phyloP scores from a whole-genome alignment of 2,888 invertebrate species.

The Patella depressa region DNA sequence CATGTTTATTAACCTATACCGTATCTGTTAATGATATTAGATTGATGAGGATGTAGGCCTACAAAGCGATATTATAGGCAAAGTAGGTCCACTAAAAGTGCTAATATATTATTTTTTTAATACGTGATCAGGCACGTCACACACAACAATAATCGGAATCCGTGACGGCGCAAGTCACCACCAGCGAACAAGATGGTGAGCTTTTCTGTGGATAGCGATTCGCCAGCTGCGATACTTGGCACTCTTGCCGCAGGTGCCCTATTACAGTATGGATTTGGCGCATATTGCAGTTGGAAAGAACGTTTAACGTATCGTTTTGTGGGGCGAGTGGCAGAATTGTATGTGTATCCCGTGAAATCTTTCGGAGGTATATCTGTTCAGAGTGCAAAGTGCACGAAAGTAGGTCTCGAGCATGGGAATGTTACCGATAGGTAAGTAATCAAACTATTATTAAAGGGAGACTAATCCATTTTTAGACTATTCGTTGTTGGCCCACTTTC shows the following conservation, averaged over 20 bases:
- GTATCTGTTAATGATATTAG: too few relatives aligned
- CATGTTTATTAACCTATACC: too few relatives aligned
- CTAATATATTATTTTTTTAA: too few relatives aligned
- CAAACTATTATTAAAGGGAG: not conserved
- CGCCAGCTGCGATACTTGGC: slow-evolving; percentile 32
- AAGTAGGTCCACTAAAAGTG: too few relatives aligned
- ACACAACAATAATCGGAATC: too few relatives aligned
- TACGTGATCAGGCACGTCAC: too few relatives aligned
- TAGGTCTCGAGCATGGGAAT: slow-evolving; percentile 43
- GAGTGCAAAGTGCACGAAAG: slow-evolving; percentile 36
- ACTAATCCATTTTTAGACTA: not conserved
- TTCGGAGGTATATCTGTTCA: slow-evolving; percentile 46
- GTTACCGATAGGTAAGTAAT: slow-evolving; percentile 51
- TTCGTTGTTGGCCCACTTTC: too few relatives aligned
- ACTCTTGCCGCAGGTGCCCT: slow-evolving; percentile 35
- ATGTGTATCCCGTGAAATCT: slow-evolving; percentile 57
- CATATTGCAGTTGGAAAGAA: slow-evolving; percentile 21
- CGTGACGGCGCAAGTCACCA: too few relatives aligned
- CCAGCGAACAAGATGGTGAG: too few relatives aligned
- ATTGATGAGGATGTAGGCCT: too few relatives aligned
- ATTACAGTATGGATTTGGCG: slow-evolving; percentile 30
- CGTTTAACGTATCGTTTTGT: slow-evolving; percentile 32
- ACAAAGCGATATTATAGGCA: too few relatives aligned
- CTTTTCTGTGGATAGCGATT: not conserved
- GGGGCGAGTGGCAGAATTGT: slow-evolving; percentile 50